Conservation (phyloP, 1,140 invertebrate genomes). For the Pemphigus obesinymphae region DNA sequence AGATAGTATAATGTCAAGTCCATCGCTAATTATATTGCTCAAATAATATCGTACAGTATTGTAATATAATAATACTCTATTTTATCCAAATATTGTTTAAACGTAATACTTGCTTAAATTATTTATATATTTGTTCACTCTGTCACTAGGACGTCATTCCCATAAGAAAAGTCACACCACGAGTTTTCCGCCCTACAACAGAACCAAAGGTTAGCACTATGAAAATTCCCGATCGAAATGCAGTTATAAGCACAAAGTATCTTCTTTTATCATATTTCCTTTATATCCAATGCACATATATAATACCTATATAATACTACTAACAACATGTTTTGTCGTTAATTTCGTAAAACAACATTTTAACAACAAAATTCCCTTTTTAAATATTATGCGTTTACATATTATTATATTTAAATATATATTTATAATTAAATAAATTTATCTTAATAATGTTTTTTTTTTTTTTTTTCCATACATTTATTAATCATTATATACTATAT, state of each 20-base stretch:
- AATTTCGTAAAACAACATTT: neutral
- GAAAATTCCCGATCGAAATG: constrained; percentile 24
- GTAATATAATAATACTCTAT: neutral
- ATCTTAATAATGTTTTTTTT: neutral
- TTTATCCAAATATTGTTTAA: neutral
- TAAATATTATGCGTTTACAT: neutral
- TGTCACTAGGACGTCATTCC: constrained; percentile 38
- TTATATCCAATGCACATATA: constrained; percentile 1
- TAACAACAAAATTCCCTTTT: neutral
- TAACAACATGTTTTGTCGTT: constrained; percentile 16
- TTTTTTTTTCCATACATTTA: neutral
- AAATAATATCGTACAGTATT: neutral
- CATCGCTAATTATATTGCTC: neutral
- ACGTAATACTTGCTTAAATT: neutral
- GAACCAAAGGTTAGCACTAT: constrained; percentile 37
- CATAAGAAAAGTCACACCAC: constrained; percentile 39
- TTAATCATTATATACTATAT: neutral
- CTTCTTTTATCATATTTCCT: constrained; percentile 17
- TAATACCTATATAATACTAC: neutral
- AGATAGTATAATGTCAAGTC: neutral
- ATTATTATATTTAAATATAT: neutral
- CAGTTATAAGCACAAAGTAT: constrained; percentile 36
- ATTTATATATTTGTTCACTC: constrained; percentile 22
- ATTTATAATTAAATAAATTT: neutral
- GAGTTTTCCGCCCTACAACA: constrained; percentile 37